Conservation (phyloP, 2,888 invertebrate genomes). For the Synergus japonicus region DNA sequence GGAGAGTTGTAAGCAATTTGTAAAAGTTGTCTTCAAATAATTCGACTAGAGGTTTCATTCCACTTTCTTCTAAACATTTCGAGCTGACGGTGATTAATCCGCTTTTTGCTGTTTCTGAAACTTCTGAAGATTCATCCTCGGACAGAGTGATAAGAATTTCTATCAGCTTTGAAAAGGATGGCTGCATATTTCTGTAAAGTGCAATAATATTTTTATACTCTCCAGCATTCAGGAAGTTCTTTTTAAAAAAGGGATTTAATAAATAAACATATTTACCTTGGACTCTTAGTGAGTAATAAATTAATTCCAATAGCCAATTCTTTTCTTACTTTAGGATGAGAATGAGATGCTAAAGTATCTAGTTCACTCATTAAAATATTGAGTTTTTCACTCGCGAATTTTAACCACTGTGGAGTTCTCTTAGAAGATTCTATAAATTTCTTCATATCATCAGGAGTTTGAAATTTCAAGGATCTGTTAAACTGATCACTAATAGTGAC, state of each 20-base stretch:
- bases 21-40: slow-evolving; percentile 82
- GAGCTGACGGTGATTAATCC: slow-evolving; percentile 75
- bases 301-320: slow-evolving; percentile 82
- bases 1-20: slow-evolving; percentile 81
- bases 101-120: slow-evolving; percentile 76
- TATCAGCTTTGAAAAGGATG: slow-evolving; percentile 81
- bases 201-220: slow-evolving; percentile 6
- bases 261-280: slow-evolving; percentile 76
- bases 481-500: slow-evolving; percentile 59
- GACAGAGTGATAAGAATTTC: slow-evolving; percentile 85
- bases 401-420: slow-evolving; percentile 81
- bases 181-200: slow-evolving; percentile 80
- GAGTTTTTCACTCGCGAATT: slow-evolving; percentile 81
- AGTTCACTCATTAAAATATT: slow-evolving; percentile 79
- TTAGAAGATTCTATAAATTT: slow-evolving; percentile 73
- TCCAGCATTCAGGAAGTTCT: not conserved
- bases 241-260: slow-evolving; percentile 34
- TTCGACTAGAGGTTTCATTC: slow-evolving; percentile 78
- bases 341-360: slow-evolving; percentile 80
- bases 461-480: slow-evolving; percentile 58
- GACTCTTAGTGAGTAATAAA: slow-evolving; percentile 81
- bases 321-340: slow-evolving; percentile 81
- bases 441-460: slow-evolving; percentile 70
- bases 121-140: slow-evolving; percentile 82
- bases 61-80: slow-evolving; percentile 71